A percentile compares a stretch with the other conserved stretches of the same genome.
phyloP scores from a whole-genome alignment of 2,113 vertebrate species.

The Pygoscelis adeliae region DNA sequence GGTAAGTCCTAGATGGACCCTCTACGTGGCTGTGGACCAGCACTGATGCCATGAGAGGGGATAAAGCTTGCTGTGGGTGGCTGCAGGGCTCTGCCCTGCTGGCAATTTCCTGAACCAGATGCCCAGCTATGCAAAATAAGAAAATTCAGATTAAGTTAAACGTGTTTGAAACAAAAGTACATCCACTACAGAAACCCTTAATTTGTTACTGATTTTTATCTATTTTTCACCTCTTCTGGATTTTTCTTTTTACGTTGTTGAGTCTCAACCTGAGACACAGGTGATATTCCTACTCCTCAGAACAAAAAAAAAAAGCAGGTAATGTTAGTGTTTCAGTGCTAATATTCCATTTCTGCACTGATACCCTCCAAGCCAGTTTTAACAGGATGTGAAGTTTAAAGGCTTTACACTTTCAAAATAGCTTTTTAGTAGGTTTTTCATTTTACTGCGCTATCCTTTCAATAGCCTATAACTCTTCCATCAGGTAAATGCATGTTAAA shows the following conservation, averaged over 20 bases:
- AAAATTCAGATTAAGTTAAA: neutral
- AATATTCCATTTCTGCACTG: neutral
- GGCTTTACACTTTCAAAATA: slow-evolving; percentile 16
- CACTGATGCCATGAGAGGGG: neutral
- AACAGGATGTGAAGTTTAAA: neutral
- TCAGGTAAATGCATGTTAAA: neutral
- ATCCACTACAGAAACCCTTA: neutral
- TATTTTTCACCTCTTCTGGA: neutral
- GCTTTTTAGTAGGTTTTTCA: neutral
- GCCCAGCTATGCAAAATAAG: neutral
- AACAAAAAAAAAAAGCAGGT: neutral
- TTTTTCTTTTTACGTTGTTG: neutral
- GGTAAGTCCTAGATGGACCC: neutral
- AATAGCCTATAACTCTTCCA: neutral
- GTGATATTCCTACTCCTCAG: neutral
- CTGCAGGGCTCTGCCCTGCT: neutral
- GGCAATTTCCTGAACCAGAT: neutral
- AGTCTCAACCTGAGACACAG: neutral
- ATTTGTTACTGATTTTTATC: neutral
- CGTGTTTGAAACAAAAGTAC: neutral
- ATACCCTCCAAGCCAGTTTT: neutral
- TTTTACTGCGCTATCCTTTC: neutral
- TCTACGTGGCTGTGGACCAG: neutral
- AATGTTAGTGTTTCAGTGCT: neutral
- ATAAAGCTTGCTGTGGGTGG: neutral